Conservation (phyloP, 2,797 vertebrate genomes). For the Podargus strigoides region DNA sequence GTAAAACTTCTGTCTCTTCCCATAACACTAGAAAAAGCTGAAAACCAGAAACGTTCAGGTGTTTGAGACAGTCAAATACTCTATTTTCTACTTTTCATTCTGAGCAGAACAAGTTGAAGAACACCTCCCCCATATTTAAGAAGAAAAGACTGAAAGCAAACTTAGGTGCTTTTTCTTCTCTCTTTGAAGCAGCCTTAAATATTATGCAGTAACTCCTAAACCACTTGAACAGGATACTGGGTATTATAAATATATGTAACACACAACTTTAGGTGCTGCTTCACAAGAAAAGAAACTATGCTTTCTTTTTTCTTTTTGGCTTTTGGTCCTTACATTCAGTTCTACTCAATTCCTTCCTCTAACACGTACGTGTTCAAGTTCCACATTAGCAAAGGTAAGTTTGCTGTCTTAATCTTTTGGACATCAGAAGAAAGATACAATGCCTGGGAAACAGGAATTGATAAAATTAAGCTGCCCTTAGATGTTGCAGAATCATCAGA, state of each 20-base stretch:
- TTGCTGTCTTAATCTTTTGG: slow-evolving; percentile 54
- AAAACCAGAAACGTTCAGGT: background rate
- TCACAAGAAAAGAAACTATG: background rate
- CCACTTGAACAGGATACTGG: background rate
- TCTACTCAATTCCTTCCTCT: background rate
- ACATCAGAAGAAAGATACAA: slow-evolving; percentile 46
- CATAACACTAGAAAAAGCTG: background rate
- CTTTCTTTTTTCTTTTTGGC: background rate
- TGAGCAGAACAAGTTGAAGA: background rate
- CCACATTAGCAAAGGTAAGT: slow-evolving; percentile 36
- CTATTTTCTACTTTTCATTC: background rate
- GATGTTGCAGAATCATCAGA: slow-evolving; percentile 62
- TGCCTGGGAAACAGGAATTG: slow-evolving; percentile 21
- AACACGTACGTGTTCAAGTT: background rate
- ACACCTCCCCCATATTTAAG: background rate
- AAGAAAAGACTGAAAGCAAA: background rate
- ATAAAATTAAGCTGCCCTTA: slow-evolving; percentile 59
- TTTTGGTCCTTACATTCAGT: background rate
- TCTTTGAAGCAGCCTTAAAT: background rate
- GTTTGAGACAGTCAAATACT: background rate
- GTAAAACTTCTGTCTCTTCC: background rate
- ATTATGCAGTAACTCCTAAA: background rate
- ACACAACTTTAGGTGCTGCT: background rate
- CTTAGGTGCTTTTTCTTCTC: background rate
- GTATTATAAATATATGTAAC: background rate